These are phyloP conservation scores for Ciona savignyi DNA, from an alignment of 23 tunicate species.

Conservation along the genomic window DNA sequence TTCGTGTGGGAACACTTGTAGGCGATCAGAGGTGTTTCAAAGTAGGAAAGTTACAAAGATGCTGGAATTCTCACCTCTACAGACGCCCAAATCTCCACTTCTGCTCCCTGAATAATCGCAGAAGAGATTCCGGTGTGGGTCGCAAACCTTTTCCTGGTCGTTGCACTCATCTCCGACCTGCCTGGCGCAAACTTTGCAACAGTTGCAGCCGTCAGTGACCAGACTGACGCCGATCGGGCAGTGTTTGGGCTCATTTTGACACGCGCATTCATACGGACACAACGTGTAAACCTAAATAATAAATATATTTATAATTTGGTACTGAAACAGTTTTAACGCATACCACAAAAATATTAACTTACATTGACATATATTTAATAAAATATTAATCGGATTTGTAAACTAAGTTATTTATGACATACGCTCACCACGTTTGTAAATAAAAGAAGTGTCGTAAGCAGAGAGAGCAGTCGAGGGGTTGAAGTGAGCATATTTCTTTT, in stretches of 20 bases:
- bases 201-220: constrained; percentile 75
- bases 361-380: no score
- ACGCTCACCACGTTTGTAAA: no score
- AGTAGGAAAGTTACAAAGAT: not conserved
- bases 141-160: constrained; percentile 40
- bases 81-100: constrained; percentile 49
- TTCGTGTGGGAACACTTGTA: no score
- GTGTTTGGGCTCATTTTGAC: constrained; percentile 32
- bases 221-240: constrained; percentile 56
- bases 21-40: no score
- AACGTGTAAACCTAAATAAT: constrained; percentile 13
- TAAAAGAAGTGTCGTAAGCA: not conserved
- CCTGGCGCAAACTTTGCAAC: constrained; percentile 72
- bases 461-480: not conserved
- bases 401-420: no score
- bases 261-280: constrained; percentile 68
- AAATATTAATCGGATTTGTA: no score
- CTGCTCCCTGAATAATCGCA: constrained; percentile 43
- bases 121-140: constrained; percentile 29
- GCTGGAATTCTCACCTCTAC: constrained; percentile 55
- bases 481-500: not conserved
- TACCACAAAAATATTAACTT: no score
- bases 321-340: no score
- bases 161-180: constrained; percentile 60
- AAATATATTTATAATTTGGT: not conserved